These are phyloP conservation scores for Centropus bengalensis DNA, from an alignment of 2,113 vertebrate species.

Conservation along the genomic window DNA sequence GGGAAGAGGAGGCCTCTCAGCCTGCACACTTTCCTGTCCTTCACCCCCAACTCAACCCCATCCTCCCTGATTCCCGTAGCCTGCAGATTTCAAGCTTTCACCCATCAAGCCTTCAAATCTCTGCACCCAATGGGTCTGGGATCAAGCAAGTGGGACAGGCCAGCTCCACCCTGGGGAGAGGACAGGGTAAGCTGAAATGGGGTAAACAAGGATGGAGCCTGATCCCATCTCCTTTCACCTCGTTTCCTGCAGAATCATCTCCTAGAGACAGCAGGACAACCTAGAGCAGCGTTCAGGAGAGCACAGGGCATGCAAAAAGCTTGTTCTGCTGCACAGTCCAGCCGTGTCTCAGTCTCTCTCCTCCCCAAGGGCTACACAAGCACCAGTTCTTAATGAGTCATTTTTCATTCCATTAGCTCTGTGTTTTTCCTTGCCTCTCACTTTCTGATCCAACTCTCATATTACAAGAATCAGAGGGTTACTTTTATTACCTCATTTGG, in stretches of 20 bases:
- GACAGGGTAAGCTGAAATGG: background rate
- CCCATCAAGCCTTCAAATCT: background rate
- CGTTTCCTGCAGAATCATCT: background rate
- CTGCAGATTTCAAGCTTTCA: background rate
- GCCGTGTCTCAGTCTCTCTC: background rate
- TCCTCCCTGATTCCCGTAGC: background rate
- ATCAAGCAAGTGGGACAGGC: background rate
- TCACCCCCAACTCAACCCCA: background rate
- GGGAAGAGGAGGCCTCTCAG: background rate
- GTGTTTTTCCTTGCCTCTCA: background rate
- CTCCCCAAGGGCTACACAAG: background rate
- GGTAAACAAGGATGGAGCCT: background rate
- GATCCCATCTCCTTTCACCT: background rate
- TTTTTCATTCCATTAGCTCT: conserved; percentile 20
- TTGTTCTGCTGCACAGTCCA: background rate
- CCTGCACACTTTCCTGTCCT: background rate
- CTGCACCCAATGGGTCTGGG: background rate
- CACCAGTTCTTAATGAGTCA: background rate
- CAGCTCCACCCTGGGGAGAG: background rate
- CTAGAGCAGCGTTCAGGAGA: background rate
- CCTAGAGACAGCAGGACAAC: background rate
- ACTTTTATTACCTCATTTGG: conserved; percentile 53
- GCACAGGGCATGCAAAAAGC: accelerated
- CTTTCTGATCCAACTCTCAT: conserved; percentile 15
- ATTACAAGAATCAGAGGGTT: conserved; percentile 16